Percentiles rank a stretch among this genome's conserved stretches.
Evolutionary conservation across 2,888 invertebrate species (phyloP).

Genomic region (Cistogaster globosa): DNA sequence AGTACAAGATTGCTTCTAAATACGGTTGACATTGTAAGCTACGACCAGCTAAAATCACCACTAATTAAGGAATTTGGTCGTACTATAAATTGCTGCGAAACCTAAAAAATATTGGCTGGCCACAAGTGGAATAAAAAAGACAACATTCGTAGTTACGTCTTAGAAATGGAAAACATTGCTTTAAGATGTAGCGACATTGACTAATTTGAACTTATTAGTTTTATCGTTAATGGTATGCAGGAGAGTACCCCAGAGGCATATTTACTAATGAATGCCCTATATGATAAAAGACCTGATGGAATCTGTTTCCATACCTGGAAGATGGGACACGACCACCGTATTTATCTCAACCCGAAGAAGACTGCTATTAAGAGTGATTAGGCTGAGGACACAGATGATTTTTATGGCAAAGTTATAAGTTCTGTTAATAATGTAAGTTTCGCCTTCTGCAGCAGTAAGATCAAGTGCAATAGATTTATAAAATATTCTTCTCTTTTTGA

Average conservation of each 20-base stretch:
- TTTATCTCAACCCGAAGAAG: constrained; percentile 55
- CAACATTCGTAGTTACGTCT: constrained; percentile 57
- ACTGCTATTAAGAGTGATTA: constrained; percentile 8
- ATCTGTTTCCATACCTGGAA: constrained; percentile 57
- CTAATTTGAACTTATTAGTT: constrained; percentile 30
- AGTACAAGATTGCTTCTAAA: constrained; percentile 19
- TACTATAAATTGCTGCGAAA: constrained; percentile 21
- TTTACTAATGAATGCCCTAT: constrained; percentile 48
- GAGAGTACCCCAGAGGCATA: constrained; percentile 53
- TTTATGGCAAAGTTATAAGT: constrained; percentile 5
- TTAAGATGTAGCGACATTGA: constrained; percentile 42
- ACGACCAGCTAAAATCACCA: neutral
- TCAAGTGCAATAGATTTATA: constrained; percentile 43
- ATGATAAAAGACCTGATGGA: constrained; percentile 33
- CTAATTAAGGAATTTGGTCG: constrained; percentile 33
- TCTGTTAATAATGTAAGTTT: constrained; percentile 58
- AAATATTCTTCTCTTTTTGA: constrained; percentile 57
- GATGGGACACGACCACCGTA: constrained; percentile 52
- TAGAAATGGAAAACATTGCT: constrained; percentile 60
- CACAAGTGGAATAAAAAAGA: constrained; percentile 48
- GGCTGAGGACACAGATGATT: neutral
- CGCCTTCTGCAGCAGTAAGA: constrained; percentile 39
- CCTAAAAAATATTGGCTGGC: constrained; percentile 29
- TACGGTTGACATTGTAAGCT: constrained; percentile 16
- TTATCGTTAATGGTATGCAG: constrained; percentile 46